Conservation (phyloP, 1,140 invertebrate species). For the Lycorma delicatula region DNA sequence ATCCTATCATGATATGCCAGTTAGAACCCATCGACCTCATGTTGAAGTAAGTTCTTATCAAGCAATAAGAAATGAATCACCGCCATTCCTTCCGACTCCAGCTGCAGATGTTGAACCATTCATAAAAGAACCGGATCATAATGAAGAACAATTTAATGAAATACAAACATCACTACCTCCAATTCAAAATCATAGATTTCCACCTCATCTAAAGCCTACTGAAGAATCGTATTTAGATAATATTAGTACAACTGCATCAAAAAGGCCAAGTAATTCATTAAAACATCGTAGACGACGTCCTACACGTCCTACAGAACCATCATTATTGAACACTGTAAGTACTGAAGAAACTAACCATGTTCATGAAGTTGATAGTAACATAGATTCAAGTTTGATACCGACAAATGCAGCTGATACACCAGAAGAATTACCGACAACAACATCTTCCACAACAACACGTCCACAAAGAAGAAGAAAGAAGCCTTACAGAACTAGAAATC, state of each 20-base stretch:
- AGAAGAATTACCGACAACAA: neutral
- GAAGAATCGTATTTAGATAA: neutral
- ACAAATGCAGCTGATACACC: too few relatives aligned
- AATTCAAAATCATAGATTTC: too few relatives aligned
- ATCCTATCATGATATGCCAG: neutral
- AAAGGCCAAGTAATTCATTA: neutral
- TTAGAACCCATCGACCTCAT: neutral
- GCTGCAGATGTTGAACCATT: slow-evolving; percentile 12
- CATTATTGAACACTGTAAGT: too few relatives aligned
- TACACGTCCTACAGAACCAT: too few relatives aligned
- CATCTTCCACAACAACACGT: neutral
- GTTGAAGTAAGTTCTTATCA: slow-evolving; percentile 13
- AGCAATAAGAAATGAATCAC: slow-evolving; percentile 2
- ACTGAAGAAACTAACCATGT: too few relatives aligned
- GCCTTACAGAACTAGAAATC: neutral
- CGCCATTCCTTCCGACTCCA: slow-evolving; percentile 23
- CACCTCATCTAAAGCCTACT: too few relatives aligned
- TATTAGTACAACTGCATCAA: neutral
- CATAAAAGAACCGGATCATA: neutral
- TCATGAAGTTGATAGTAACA: too few relatives aligned
- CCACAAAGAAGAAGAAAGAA: neutral
- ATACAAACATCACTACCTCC: neutral
- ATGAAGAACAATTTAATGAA: neutral
- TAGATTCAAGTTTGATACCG: too few relatives aligned
- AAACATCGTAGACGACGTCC: slow-evolving; percentile 7